Conservation (phyloP, 2,797 vertebrate species). For the Oreochromis mossambicus region DNA sequence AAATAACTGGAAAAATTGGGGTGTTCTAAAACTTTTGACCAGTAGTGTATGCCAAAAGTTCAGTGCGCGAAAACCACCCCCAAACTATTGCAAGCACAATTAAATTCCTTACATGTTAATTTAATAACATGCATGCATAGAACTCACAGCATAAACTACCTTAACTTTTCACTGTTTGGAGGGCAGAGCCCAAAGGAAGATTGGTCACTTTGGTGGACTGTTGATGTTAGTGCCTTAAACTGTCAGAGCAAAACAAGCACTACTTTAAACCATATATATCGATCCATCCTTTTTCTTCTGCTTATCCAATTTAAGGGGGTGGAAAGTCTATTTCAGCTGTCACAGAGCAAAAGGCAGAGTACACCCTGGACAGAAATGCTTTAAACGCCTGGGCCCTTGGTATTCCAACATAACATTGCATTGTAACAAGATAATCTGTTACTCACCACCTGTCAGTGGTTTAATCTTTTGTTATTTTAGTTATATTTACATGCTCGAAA, state of each 20-base stretch:
- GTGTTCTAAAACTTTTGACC: neutral
- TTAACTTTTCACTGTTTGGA: neutral
- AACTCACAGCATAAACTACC: neutral
- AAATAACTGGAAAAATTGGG: neutral
- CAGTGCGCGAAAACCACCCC: rapidly evolving
- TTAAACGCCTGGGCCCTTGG: neutral
- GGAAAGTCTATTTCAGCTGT: neutral
- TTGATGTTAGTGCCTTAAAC: neutral
- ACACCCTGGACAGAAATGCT: neutral
- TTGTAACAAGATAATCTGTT: neutral
- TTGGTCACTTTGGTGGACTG: neutral
- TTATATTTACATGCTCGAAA: neutral
- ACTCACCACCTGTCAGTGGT: neutral
- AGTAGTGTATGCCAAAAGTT: neutral
- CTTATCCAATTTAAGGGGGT: neutral
- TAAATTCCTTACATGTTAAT: neutral
- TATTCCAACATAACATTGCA: neutral
- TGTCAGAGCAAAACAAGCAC: neutral
- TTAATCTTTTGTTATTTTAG: neutral
- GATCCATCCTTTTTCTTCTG: neutral
- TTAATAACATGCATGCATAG: neutral
- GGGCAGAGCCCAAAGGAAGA: neutral
- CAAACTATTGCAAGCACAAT: neutral
- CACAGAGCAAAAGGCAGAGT: neutral
- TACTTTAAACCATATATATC: neutral